phyloP scores from a whole-genome alignment of 2,888 invertebrate species.

The Cordilura impudica region DNA sequence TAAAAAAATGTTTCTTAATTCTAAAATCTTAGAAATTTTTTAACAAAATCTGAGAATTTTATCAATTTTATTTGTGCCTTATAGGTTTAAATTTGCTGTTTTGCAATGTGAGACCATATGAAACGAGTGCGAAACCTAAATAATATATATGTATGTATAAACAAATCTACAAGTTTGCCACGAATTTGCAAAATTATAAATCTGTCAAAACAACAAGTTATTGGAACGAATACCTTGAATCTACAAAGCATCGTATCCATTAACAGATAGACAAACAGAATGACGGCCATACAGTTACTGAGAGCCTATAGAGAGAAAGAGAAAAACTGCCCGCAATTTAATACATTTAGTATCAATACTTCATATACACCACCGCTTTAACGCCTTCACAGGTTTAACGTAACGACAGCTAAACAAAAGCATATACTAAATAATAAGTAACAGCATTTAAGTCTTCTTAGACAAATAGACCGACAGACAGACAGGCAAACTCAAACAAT shows the following conservation, averaged over 20 bases:
- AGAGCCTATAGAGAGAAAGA: not conserved
- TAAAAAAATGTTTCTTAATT: no score
- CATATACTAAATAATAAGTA: not conserved
- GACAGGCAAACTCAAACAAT: constrained; percentile 30
- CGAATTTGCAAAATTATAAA: constrained; percentile 65
- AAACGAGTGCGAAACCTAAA: constrained; percentile 21
- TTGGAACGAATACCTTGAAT: constrained; percentile 56
- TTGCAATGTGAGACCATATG: constrained; percentile 14
- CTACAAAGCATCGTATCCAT: constrained; percentile 38
- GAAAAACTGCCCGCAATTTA: constrained; percentile 36
- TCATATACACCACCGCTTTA: constrained; percentile 41
- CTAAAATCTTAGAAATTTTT: no score
- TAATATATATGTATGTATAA: not conserved
- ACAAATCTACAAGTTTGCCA: constrained; percentile 50
- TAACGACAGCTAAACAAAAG: not conserved
- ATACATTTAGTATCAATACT: constrained; percentile 39
- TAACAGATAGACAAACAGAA: constrained; percentile 14
- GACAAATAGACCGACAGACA: constrained; percentile 25
- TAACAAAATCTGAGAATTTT: no score
- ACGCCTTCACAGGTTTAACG: constrained; percentile 51
- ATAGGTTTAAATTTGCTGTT: not conserved
- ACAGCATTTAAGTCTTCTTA: constrained; percentile 21
- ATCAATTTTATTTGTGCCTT: no score
- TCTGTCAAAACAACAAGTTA: constrained; percentile 61
- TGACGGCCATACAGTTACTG: constrained; percentile 4